Base-by-base conservation (phyloP, 2,888 invertebrate genomes). In the Tenthredo distinguenda region DNA sequence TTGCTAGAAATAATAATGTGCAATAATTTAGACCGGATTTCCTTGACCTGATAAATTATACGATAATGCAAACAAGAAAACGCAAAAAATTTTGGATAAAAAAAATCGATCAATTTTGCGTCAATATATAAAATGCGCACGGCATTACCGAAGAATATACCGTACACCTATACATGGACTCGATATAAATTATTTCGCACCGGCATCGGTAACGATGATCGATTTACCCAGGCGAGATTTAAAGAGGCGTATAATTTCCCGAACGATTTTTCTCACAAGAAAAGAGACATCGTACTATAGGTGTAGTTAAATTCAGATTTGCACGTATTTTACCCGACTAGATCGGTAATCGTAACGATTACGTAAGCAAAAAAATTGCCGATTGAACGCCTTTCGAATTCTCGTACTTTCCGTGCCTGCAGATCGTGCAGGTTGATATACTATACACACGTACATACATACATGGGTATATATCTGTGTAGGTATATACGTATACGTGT, bases 361-460 rank as follows among this genome's bases (percentile, higher is more conserved):
- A 71, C 71, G 71, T 37, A 71, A 71, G 34, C 9, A 9, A 34
- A 71, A 71, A 74, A 74, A 74, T n/a, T 43, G 40, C 43, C n/a
- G 74, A 74, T 74, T 68, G 74, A 40, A n/a, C 74, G 74, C 74
- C 74, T 74, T 74, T 74, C 74, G 74, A 74, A 74, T 74, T 74
- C 74, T 43, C 43, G 9, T 62, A 62, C 68, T 68, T 68, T 68
- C 34, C 68, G 68, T 34, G 34, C 34, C 34, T 31, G 68, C 12
- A 18, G 31, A 68, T 34, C 34, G 34, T 34, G 34, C 68, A 68
- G 68, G 15, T 31, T 68, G 68, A 43, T 31, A 40, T 26, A 47
- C 12, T 15, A 15, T 47, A 47, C 15, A 72, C 18, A 71, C 71
- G 0, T 34, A 71, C 37, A 31, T 15, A 12, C 15, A 9, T 26